Percentiles rank a stretch among this genome's conserved stretches.
phyloP scores from a whole-genome alignment of 2,888 invertebrate genomes.

The Molorchus minor region DNA sequence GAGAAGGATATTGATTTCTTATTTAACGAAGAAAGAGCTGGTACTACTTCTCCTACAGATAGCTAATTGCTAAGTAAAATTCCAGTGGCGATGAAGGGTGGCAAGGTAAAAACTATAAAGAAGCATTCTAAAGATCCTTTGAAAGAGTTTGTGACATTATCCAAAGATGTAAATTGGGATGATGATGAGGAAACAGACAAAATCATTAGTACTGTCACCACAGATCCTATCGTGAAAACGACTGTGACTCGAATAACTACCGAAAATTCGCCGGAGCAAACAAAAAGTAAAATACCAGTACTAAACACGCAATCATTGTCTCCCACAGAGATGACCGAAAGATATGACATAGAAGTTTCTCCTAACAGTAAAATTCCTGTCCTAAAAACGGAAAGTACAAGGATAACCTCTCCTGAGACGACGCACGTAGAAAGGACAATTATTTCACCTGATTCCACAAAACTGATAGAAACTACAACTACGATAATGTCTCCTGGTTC shows the following conservation, averaged over 20 bases:
- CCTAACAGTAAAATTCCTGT: conserved; percentile 64
- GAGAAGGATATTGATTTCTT: conserved; percentile 50
- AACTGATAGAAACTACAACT: conserved; percentile 47
- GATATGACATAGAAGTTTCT: conserved; percentile 31
- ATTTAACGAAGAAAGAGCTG: conserved; percentile 42
- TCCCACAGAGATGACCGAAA: conserved; percentile 31
- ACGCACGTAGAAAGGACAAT: conserved; percentile 44
- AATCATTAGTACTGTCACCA: conserved; percentile 40
- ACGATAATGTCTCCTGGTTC: conserved; percentile 55
- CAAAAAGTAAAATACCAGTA: conserved; percentile 53
- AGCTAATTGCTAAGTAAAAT: conserved; percentile 59
- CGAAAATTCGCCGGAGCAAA: conserved; percentile 33
- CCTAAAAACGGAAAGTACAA: conserved; percentile 57
- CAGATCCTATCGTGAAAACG: conserved; percentile 58
- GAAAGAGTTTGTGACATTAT: conserved; percentile 61
- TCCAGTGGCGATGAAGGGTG: conserved; percentile 58
- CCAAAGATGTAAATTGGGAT: conserved; percentile 62
- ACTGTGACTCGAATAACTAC: conserved; percentile 56
- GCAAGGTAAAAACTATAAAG: conserved; percentile 64
- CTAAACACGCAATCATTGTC: conserved; percentile 39
- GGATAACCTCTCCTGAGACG: conserved; percentile 51
- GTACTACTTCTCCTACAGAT: conserved; percentile 50
- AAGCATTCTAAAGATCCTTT: conserved; percentile 64
- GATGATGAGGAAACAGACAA: conserved; percentile 51
- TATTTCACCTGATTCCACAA: conserved; percentile 44